These are phyloP conservation scores for Brachionus angularis DNA, from an alignment of 1,140 invertebrate species.

Conservation along the genomic window DNA sequence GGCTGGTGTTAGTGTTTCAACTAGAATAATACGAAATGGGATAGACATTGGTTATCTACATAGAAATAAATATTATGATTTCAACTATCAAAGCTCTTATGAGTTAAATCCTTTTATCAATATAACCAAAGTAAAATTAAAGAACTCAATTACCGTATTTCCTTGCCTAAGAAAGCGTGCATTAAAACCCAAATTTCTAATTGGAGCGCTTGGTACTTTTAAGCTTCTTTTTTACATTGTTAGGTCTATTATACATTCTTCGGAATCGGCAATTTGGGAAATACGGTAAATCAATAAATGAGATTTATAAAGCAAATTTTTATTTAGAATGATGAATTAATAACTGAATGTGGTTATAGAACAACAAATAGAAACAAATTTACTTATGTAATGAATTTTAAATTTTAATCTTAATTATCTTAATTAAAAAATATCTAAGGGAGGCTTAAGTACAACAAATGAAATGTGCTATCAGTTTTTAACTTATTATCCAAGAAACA, in stretches of 20 bases:
- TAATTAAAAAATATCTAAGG: not conserved
- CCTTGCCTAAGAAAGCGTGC: too few relatives aligned
- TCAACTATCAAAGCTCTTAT: slow-evolving; percentile 35
- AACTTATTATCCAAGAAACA: slow-evolving; percentile 14
- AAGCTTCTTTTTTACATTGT: too few relatives aligned
- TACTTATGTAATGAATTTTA: slow-evolving; percentile 10
- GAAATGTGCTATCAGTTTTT: slow-evolving; percentile 43
- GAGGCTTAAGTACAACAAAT: slow-evolving; percentile 26
- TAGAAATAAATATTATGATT: slow-evolving; percentile 23
- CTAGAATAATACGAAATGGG: slow-evolving; percentile 34
- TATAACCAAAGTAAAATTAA: not conserved
- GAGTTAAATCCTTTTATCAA: not conserved
- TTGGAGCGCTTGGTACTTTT: too few relatives aligned
- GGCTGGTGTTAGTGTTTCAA: not conserved
- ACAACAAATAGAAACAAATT: not conserved
- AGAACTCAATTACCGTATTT: too few relatives aligned
- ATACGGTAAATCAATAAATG: not conserved
- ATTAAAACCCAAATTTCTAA: too few relatives aligned
- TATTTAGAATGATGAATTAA: slow-evolving; percentile 23
- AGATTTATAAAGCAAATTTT: not conserved
- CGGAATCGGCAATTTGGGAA: too few relatives aligned
- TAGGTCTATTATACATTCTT: too few relatives aligned
- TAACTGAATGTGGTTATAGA: slow-evolving; percentile 22
- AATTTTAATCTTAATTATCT: not conserved
- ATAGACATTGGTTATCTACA: slow-evolving; percentile 34